Evolutionary conservation across 2,888 invertebrate genomes (phyloP).

Genomic region (Trissolcus brochymenae): DNA sequence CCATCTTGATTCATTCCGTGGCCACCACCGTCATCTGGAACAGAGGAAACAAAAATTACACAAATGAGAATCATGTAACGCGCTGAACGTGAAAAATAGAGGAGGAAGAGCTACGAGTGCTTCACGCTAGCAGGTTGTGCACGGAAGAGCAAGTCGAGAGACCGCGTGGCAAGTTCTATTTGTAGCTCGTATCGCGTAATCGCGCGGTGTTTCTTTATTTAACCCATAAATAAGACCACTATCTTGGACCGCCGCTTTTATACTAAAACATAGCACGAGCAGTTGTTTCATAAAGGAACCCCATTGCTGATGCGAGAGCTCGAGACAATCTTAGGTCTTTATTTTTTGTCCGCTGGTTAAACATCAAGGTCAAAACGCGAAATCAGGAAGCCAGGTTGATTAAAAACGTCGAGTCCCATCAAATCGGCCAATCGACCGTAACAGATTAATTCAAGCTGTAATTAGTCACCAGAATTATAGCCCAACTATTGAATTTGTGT

Average conservation of each 20-base stretch:
- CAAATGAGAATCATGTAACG: slow-evolving; percentile 42
- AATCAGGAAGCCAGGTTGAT: too few relatives aligned
- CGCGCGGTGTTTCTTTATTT: slow-evolving; percentile 72
- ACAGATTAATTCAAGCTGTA: slow-evolving; percentile 8
- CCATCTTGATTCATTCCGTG: slow-evolving; percentile 75
- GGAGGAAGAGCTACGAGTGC: slow-evolving; percentile 51
- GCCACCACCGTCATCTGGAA: slow-evolving; percentile 71
- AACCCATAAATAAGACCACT: slow-evolving; percentile 73
- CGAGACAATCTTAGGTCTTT: not conserved
- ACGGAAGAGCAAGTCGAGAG: slow-evolving; percentile 65
- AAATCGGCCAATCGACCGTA: slow-evolving; percentile 12
- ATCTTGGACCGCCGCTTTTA: slow-evolving; percentile 68
- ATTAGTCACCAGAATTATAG: slow-evolving; percentile 8
- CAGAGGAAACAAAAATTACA: slow-evolving; percentile 48
- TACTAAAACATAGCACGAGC: slow-evolving; percentile 52
- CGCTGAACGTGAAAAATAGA: slow-evolving; percentile 45
- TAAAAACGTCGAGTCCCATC: too few relatives aligned
- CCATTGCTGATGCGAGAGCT: slow-evolving; percentile 45
- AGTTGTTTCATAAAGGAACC: slow-evolving; percentile 4
- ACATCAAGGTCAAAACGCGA: too few relatives aligned
- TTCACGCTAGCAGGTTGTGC: slow-evolving; percentile 66
- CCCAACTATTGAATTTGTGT: slow-evolving; percentile 19
- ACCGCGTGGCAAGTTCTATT: slow-evolving; percentile 69
- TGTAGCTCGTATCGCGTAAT: slow-evolving; percentile 71
- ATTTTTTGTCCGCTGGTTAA: too few relatives aligned